phyloP scores from a whole-genome alignment of 2,797 vertebrate genomes.

The Glyptemys insculpta region DNA sequence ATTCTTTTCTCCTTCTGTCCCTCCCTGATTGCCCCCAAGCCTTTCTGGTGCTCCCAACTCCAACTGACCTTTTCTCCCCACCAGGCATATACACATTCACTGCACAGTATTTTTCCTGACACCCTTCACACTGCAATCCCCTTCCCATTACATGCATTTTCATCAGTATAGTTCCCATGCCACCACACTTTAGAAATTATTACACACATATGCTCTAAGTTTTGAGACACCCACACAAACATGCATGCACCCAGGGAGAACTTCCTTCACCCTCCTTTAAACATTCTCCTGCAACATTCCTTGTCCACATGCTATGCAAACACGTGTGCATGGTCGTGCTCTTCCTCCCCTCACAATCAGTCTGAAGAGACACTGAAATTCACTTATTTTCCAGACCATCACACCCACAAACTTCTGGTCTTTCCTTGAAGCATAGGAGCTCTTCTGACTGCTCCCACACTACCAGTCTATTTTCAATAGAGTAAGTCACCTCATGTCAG shows the following conservation, averaged over 20 bases:
- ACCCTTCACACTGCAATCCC: background rate
- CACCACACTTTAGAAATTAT: background rate
- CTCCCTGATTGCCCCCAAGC: background rate
- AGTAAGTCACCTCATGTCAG: background rate
- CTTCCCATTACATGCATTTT: background rate
- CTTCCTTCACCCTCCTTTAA: background rate
- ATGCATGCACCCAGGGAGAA: background rate
- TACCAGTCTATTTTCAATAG: background rate
- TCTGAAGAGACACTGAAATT: background rate
- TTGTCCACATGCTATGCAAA: background rate
- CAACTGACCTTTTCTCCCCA: constrained; percentile 2
- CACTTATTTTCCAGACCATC: background rate
- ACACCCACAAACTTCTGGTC: background rate
- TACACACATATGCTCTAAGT: background rate
- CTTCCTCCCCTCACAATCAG: background rate
- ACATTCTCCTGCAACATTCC: background rate
- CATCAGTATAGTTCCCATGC: background rate
- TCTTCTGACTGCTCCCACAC: background rate
- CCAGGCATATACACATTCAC: constrained; percentile 1
- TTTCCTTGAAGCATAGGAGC: background rate
- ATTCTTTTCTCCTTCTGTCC: background rate
- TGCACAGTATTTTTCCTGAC: background rate
- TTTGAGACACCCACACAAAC: background rate
- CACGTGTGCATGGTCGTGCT: background rate
- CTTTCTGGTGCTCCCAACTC: background rate